Evolutionary conservation across 2,113 vertebrate species (phyloP), one percentile per base, ranked within the genome.

Genomic region (Corythoichthys intestinalis): DNA sequence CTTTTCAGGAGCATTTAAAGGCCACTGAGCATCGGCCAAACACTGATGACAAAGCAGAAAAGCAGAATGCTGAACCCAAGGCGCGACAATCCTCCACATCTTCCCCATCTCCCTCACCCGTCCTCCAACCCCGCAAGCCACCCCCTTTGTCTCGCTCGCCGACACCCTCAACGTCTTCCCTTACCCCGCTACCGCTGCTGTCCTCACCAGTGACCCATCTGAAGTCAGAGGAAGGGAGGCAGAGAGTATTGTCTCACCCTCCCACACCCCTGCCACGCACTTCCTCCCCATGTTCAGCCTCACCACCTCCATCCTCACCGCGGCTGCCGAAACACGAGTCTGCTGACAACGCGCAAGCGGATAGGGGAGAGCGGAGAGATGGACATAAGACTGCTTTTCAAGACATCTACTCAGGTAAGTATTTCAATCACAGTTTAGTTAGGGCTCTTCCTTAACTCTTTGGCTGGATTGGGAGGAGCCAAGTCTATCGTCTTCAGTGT

Each of bases 1-100:
- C 8, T 4, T 80, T 73, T 15, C 89, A 98, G 96, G 96, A 98
- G 87, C 93, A 94, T n/a, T 72, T 98, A 69, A 98, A 98, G 86
- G 94, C 92, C 1, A 94, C 85, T 0, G 95, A 97, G 73, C 95
- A 95, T 41, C 93, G 94, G 35, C 87, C 71, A 0, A 96, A 96
- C 72, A 84, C 94, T 70, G 95, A 98, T 47, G 95, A 96, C 78
- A 98, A 97, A 72, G 85, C 89, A 34, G 90, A 92, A 4, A 96
- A 96, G 74, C 88, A 93, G 58, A 86, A 75, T 82, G 49, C 90
- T 48, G 95, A 96, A 66, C 82, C 94, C 83, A 98, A 97, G 77
- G 82, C 90, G 0, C 77, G 90, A 64, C 88, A 94, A 41, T 85
- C 92, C 4, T 76, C 92, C 0, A 41, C 93, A 3, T 67, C 93